Base-by-base conservation (phyloP, 1,140 invertebrate genomes). In the Alviniconcha marisindica region DNA sequence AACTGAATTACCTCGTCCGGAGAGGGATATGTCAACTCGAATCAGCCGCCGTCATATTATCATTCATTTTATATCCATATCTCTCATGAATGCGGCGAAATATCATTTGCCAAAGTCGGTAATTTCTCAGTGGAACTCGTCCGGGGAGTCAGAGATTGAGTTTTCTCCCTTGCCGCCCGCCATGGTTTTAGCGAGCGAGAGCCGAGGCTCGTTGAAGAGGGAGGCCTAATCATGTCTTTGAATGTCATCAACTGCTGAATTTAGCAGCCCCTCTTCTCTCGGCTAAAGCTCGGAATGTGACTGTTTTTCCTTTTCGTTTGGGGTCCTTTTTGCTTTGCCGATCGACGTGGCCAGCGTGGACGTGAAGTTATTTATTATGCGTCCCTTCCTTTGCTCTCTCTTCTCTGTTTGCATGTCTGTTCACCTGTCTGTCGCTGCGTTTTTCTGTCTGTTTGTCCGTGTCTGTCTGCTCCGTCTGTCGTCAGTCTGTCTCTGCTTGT, bases 61-160 rank as follows among this genome's bases (percentile, higher is more conserved):
- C 78, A 40, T 69, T 84, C 83, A 84, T 80, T 84, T 84, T 84
- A 84, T 77, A 84, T 81, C 83, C 83, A 81, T 84, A 84, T 84
- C 77, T 83, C n/a, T 38, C 78, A 56, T 48, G 77, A 84, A 77
- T 77, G 77, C 28, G 66, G 66, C 66, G 38, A 84, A 84, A 81
- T 84, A 84, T 84, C 71, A 84, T 84, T 84, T 81, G 83, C 48
- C 38, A 73, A 71, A 84, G 77, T 74, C 78, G 66, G 33, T 84
- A 84, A 84, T 84, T 73, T 79, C 54, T 54, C 69, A 66, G 38
- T 18, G 60, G 63, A 81, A 44, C 33, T 71, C 31, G n/a, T 51
- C 77, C 48, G 42, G 38, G 44, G 76, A 54, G 71, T 81, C 51
- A 5, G 44, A 80, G 83, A 84, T 84, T 84, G 69, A 80, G 79